Conservation (phyloP, 2,797 vertebrate genomes). For the Merluccius polli region DNA sequence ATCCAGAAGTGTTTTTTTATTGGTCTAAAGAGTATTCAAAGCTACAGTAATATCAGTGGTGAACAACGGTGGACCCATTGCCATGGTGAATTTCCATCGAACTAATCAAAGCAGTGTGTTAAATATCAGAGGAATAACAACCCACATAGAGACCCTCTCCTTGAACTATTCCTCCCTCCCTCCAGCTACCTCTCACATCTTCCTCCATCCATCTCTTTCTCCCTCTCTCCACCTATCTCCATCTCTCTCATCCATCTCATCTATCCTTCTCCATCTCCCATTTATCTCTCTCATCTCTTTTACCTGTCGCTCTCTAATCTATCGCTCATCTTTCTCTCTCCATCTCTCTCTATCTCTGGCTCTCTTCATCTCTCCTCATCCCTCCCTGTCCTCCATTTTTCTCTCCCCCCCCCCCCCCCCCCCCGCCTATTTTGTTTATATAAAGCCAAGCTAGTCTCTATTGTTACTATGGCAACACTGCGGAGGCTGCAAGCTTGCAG, state of each 20-base stretch:
- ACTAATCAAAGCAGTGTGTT: slow-evolving; percentile 40
- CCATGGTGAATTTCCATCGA: slow-evolving; percentile 51
- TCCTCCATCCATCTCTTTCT: not conserved
- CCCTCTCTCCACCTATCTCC: too few species aligned
- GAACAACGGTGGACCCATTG: slow-evolving; percentile 36
- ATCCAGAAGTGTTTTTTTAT: too few species aligned
- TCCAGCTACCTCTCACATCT: not conserved
- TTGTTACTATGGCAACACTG: slow-evolving; percentile 61
- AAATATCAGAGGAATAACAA: not conserved
- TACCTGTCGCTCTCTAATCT: too few species aligned
- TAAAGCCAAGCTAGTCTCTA: slow-evolving; percentile 14
- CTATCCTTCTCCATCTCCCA: too few species aligned
- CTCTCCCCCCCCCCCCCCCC: slow-evolving; percentile 24
- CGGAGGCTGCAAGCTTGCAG: slow-evolving; percentile 35
- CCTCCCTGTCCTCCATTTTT: not conserved
- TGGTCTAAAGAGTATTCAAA: slow-evolving; percentile 2
- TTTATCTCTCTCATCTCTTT: too few species aligned
- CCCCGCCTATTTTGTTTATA: slow-evolving; percentile 15
- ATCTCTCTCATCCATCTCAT: too few species aligned
- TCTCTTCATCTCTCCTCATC: not conserved
- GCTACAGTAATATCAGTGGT: slow-evolving; percentile 19
- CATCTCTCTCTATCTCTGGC: not conserved
- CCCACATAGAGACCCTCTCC: too few species aligned
- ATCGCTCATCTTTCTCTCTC: too few species aligned
- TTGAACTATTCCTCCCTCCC: not conserved